Conservation (phyloP, 2,888 invertebrate species). For the Scotopteryx bipunctaria region DNA sequence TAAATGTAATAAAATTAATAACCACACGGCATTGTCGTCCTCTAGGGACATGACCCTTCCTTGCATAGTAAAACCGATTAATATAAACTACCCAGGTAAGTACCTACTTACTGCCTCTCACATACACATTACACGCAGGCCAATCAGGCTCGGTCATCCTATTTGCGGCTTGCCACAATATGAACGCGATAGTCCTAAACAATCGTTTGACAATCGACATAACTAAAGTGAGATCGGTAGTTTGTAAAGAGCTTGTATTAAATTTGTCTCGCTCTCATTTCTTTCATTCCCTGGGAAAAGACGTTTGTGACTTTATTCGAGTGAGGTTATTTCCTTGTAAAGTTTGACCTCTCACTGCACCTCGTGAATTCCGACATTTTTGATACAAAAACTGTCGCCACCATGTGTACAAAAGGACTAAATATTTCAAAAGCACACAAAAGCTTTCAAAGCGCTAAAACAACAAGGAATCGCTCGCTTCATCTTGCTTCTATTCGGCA, state of each 20-base stretch:
- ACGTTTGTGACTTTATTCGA: no score
- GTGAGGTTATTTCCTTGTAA: no score
- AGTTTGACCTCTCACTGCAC: no score
- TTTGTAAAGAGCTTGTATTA: no score
- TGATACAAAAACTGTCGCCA: background rate
- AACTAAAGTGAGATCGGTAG: no score
- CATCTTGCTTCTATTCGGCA: conserved; percentile 60
- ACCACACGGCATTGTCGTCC: conserved; percentile 5
- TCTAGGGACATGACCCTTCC: conserved; percentile 1
- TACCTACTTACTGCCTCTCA: conserved; percentile 7
- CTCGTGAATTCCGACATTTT: background rate
- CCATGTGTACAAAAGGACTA: background rate
- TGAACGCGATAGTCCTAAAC: no score
- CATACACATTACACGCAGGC: background rate
- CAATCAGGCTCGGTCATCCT: background rate
- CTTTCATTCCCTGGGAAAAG: no score
- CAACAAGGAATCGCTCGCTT: conserved; percentile 39
- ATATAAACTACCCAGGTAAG: conserved; percentile 1
- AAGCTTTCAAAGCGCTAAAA: conserved; percentile 32
- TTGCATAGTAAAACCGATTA: conserved; percentile 13
- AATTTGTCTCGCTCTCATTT: no score
- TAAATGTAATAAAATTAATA: conserved; percentile 8
- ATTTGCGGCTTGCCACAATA: background rate
- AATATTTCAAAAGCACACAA: background rate
- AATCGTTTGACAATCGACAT: no score